phyloP scores from a whole-genome alignment of 2,797 vertebrate species.

The Enteromius radiatus region DNA sequence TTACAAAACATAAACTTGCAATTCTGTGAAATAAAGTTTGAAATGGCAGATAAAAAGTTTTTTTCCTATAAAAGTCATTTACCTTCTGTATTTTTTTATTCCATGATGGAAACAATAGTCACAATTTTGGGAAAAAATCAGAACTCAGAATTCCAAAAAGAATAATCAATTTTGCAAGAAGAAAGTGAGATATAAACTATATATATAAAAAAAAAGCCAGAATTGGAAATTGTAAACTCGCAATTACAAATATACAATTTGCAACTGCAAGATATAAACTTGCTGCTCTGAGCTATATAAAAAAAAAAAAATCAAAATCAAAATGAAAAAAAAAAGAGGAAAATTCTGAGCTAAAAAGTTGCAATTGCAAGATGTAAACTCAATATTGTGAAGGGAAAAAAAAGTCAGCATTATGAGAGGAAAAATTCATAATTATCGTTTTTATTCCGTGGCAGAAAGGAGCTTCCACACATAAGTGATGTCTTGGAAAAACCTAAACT shows the following conservation, averaged over 20 bases:
- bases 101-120: background rate
- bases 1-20: background rate
- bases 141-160: too few relatives aligned
- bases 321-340: background rate
- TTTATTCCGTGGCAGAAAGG: background rate
- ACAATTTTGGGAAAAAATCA: background rate
- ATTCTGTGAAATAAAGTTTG: background rate
- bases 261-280: too few relatives aligned
- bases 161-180: too few relatives aligned
- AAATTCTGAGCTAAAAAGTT: background rate
- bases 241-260: too few relatives aligned
- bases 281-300: too few relatives aligned
- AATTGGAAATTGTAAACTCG: too few relatives aligned
- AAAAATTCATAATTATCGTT: background rate
- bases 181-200: too few relatives aligned
- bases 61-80: too few relatives aligned
- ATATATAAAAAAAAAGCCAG: too few relatives aligned
- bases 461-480: slow-evolving; percentile 6
- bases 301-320: background rate
- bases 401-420: background rate
- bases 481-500: slow-evolving; percentile 66
- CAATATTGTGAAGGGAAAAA: background rate
- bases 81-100: background rate
- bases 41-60: too few relatives aligned
- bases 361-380: background rate